A percentile compares a stretch with the other conserved stretches of the same genome.
phyloP scores from a whole-genome alignment of 1,140 invertebrate genomes.

The Glossosoma conforme region DNA sequence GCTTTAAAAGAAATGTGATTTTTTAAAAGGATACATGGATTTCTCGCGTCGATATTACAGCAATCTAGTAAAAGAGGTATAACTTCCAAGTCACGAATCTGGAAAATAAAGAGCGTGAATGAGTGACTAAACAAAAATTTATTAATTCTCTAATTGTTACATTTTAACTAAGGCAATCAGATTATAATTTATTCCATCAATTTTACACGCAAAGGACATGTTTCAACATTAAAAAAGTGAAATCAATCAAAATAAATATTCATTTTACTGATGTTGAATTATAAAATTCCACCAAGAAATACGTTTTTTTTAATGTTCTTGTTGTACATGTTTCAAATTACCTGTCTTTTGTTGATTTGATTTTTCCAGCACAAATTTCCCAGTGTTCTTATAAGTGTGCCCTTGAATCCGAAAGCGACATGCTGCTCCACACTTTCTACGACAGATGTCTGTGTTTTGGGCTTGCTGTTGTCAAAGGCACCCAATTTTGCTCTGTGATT shows the following conservation, averaged over 20 bases:
- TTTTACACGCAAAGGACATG: too few species aligned
- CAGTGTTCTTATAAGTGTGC: conserved; percentile 61
- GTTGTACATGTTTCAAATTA: too few species aligned
- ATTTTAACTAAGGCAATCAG: too few species aligned
- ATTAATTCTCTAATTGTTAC: too few species aligned
- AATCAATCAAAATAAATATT: too few species aligned
- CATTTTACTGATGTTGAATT: too few species aligned
- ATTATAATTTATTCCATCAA: too few species aligned
- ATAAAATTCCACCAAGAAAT: too few species aligned
- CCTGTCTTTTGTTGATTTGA: conserved; percentile 63
- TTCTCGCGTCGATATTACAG: conserved; percentile 75
- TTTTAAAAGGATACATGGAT: conserved; percentile 64
- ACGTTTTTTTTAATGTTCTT: too few species aligned
- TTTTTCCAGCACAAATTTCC: conserved; percentile 68
- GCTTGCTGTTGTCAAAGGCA: conserved; percentile 40
- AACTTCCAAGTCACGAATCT: conserved; percentile 59
- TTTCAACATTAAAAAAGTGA: too few species aligned
- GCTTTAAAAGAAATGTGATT: too few species aligned
- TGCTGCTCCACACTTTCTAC: conserved; percentile 47
- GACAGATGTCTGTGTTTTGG: conserved; percentile 38
- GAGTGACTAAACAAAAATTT: too few species aligned
- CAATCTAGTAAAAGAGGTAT: conserved; percentile 72
- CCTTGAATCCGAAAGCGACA: conserved; percentile 66
- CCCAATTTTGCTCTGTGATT: conserved; percentile 43
- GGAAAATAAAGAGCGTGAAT: conserved; percentile 35